Conservation (phyloP, 2,113 vertebrate species). For the Polyodon spathula region DNA sequence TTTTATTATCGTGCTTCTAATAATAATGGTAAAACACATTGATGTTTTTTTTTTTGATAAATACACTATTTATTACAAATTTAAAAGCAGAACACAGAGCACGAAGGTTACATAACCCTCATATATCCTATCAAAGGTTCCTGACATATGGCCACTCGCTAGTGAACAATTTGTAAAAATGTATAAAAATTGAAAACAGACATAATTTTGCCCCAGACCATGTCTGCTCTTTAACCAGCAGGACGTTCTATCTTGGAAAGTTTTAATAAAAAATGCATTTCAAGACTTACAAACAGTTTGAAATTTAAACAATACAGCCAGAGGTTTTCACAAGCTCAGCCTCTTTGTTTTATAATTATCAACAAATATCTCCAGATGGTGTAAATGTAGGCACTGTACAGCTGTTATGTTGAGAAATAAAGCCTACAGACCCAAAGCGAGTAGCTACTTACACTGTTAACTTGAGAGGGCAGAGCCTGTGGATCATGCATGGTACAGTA, state of each 20-base stretch:
- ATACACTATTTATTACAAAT: neutral
- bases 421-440: neutral
- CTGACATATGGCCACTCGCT: neutral
- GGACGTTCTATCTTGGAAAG: constrained; percentile 9
- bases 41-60: neutral
- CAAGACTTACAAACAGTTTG: constrained; percentile 10
- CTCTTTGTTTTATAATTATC: constrained; percentile 20
- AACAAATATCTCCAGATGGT: constrained; percentile 20
- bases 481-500: neutral
- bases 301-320: constrained; percentile 17
- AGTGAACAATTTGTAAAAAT: constrained; percentile 5
- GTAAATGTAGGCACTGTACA: constrained; percentile 6
- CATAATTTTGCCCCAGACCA: constrained; percentile 1
- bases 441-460: neutral
- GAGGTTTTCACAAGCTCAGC: constrained; percentile 16
- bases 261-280: constrained; percentile 12
- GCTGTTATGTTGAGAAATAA: neutral
- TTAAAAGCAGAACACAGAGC: neutral
- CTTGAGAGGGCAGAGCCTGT: no score
- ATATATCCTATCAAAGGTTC: constrained; percentile 4
- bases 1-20: neutral
- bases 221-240: constrained; percentile 2
- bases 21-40: no score
- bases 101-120: neutral
- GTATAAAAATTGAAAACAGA: constrained; percentile 6